Evolutionary conservation across 2,888 invertebrate species (phyloP).

Genomic region (Ophion ellenae): DNA sequence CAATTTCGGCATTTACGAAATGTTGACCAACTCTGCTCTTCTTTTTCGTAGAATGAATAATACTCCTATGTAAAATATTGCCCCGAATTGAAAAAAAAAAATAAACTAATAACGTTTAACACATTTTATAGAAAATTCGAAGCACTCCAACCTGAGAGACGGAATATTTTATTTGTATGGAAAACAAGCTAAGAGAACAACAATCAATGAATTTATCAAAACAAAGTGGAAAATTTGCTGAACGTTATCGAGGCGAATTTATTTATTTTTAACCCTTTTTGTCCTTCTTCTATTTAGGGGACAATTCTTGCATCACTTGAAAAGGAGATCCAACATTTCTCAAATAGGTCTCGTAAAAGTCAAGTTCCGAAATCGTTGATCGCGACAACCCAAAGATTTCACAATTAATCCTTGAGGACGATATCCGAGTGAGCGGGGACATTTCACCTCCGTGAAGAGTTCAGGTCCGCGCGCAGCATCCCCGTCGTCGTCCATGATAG

Average conservation of each 20-base stretch:
- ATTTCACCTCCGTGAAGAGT: slow-evolving; percentile 5
- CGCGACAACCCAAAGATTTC: not conserved
- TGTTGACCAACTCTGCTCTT: not conserved
- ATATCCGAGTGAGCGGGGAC: slow-evolving; percentile 17
- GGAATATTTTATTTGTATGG: too few species aligned
- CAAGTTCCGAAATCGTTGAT: not conserved
- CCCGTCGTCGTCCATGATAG: slow-evolving; percentile 69
- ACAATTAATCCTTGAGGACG: not conserved
- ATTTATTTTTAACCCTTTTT: not conserved
- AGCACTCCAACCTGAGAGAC: too few species aligned
- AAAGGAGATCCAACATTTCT: not conserved
- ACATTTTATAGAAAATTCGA: too few species aligned
- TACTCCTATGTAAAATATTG: too few species aligned
- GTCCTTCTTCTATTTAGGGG: not conserved
- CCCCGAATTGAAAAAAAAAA: too few species aligned
- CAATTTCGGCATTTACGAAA: not conserved
- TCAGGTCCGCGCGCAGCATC: slow-evolving; percentile 73
- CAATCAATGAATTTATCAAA: not conserved
- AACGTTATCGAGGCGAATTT: not conserved
- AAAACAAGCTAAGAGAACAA: not conserved
- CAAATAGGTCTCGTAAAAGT: not conserved
- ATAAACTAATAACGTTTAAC: too few species aligned
- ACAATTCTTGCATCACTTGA: not conserved
- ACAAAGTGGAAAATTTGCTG: not conserved
- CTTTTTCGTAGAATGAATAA: too few species aligned